A percentile compares a stretch with the other conserved stretches of the same genome.
These are phyloP conservation scores for Fratercula arctica DNA, from an alignment of 2,797 vertebrate genomes.

Conservation along the genomic window DNA sequence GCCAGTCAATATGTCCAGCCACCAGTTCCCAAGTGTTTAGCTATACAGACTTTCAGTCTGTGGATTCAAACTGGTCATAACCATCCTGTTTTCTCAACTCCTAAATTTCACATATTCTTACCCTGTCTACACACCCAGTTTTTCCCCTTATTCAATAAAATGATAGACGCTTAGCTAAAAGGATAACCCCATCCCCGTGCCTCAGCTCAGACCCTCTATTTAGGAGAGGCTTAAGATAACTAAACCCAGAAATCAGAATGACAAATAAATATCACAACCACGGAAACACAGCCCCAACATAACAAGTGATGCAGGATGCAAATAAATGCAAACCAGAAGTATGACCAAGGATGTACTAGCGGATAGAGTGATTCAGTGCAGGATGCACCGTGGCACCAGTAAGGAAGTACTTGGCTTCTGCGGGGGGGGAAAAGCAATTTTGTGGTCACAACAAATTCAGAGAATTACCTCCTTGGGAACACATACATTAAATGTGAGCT, in stretches of 20 bases:
- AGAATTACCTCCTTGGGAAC: background rate
- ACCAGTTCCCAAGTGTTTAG: background rate
- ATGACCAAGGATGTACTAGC: background rate
- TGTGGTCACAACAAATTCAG: background rate
- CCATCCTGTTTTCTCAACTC: background rate
- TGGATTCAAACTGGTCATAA: background rate
- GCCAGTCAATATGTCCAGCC: background rate
- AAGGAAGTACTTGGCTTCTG: background rate
- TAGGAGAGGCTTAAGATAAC: background rate
- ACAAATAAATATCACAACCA: background rate
- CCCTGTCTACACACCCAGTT: background rate
- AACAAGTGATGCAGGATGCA: background rate
- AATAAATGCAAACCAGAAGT: background rate
- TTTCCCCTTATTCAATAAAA: background rate
- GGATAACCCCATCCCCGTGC: background rate
- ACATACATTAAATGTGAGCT: fast-evolving
- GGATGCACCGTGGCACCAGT: fast-evolving
- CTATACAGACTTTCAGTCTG: background rate
- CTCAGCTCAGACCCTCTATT: background rate
- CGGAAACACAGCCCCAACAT: background rate
- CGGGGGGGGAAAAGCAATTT: background rate
- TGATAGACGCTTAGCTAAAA: background rate
- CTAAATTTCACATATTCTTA: background rate
- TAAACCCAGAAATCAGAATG: background rate
- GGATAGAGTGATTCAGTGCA: background rate